A percentile compares a stretch with the other conserved stretches of the same genome.
These are phyloP conservation scores for Drosophila sp. DNA, from an alignment of 1,140 invertebrate species.

Conservation along the genomic window DNA sequence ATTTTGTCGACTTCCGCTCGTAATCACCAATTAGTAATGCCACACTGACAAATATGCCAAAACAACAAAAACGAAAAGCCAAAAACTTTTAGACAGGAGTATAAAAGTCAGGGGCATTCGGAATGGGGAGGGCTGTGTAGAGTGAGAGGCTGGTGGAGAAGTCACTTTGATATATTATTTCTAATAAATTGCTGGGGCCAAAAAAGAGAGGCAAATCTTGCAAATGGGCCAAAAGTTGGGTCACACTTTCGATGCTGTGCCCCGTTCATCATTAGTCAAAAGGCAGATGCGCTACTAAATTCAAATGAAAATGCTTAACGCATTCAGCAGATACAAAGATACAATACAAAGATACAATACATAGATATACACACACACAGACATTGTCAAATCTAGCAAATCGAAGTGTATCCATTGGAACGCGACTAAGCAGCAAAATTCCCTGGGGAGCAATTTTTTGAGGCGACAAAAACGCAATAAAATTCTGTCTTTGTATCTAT, in stretches of 20 bases:
- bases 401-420: conserved; percentile 75
- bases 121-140: neutral
- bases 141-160: neutral
- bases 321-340: conserved; percentile 23
- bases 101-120: neutral
- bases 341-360: too few species aligned
- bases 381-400: conserved; percentile 75
- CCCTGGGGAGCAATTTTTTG: conserved; percentile 71
- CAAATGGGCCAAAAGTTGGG: conserved; percentile 74
- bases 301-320: conserved; percentile 60
- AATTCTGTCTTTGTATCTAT: conserved; percentile 37
- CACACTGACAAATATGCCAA: conserved; percentile 82
- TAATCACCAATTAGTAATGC: conserved; percentile 84
- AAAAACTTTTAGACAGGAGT: conserved; percentile 30
- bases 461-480: conserved; percentile 49
- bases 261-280: conserved; percentile 66
- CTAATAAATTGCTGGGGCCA: conserved; percentile 71
- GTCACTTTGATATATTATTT: conserved; percentile 79
- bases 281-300: conserved; percentile 59
- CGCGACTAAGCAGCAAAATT: conserved; percentile 37
- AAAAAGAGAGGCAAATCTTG: conserved; percentile 44
- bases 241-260: conserved; percentile 50
- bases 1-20: conserved; percentile 83
- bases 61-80: conserved; percentile 38
- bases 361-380: conserved; percentile 30